Base-by-base conservation (phyloP, 1,140 invertebrate genomes). In the Achatina immaculata region DNA sequence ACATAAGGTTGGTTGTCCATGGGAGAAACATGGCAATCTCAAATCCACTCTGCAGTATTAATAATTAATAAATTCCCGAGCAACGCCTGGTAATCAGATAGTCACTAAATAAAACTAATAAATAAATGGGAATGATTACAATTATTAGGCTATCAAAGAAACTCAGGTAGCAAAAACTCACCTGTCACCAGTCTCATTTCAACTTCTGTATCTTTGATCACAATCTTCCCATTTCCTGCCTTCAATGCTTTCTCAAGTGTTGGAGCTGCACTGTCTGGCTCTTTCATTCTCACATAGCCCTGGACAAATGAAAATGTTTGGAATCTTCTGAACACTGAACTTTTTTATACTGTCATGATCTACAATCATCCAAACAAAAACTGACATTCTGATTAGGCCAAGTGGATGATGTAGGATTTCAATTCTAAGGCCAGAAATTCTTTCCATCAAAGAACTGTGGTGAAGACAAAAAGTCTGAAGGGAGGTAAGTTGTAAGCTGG, bases 201-300 rank as follows among this genome's bases (percentile, higher is more conserved):
- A 40, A 81, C 28, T 40, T 78, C 80, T 11, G 43, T 34, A 14
- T 58, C 77, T 28, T 79, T 65, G n/a, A 81, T 66, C 21, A 79
- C 51, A 16, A 81, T 72, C 31, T 79, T 81, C 9, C 80, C 80
- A 62, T 75, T 77, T 6, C 42, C 51, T 0, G 75, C 72, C 42
- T 21, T 71, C 62, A 71, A 75, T 6, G 75, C 71, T 66, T 81
- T 83, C 55, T 83, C 82, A 62, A 81, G 31, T 9, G 76, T 62
- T 21, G 75, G 43, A 31, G 55, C 68, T 7, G 80, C 82, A 42
- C 65, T 69, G 65, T 81, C 58, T 0, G 65, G 55, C 58, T 81
- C 80, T 40, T 28, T 65, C 16, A 81, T 38, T 34, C 80, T 28
- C 0, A 81, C 7, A 19, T 81, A 74, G 48, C 80, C 80, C 80